A percentile compares a stretch with the other conserved stretches of the same genome.
Evolutionary conservation across 2,113 vertebrate genomes (phyloP).

Genomic region (Myrmophylax atrothorax): DNA sequence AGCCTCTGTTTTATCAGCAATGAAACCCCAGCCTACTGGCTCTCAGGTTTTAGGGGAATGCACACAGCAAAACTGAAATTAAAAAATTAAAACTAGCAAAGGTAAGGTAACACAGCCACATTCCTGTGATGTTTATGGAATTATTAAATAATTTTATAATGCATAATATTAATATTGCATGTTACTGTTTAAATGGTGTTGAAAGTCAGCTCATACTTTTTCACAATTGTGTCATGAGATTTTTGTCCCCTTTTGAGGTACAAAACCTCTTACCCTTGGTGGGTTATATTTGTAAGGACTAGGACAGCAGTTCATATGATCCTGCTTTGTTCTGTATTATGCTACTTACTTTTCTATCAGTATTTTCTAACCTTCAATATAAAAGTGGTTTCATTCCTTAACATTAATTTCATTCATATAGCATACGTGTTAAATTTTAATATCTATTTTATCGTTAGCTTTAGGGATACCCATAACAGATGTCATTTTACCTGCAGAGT

Average conservation of each 20-base stretch:
- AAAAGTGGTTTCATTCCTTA: not conserved
- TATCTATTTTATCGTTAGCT: not conserved
- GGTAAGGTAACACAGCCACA: not conserved
- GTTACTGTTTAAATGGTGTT: not conserved
- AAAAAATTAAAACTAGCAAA: not conserved
- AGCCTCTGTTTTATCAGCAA: not conserved
- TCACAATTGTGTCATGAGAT: not conserved
- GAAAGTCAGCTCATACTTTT: not conserved
- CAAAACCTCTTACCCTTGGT: not conserved
- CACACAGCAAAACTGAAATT: not conserved
- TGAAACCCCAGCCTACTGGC: accelerated
- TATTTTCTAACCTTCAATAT: not conserved
- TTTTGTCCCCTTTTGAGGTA: not conserved
- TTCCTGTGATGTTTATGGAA: not conserved
- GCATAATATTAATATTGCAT: not conserved
- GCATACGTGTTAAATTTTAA: not conserved
- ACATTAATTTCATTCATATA: not conserved
- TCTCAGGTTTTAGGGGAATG: not conserved
- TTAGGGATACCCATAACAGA: not conserved
- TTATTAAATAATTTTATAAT: not conserved
- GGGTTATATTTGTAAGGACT: not conserved
- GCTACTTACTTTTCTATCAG: not conserved
- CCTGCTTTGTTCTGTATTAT: not conserved
- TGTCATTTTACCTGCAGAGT: not conserved
- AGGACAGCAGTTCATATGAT: not conserved